Base-by-base conservation (phyloP, 1,140 invertebrate species). In the Drosophila nigrodunni region DNA sequence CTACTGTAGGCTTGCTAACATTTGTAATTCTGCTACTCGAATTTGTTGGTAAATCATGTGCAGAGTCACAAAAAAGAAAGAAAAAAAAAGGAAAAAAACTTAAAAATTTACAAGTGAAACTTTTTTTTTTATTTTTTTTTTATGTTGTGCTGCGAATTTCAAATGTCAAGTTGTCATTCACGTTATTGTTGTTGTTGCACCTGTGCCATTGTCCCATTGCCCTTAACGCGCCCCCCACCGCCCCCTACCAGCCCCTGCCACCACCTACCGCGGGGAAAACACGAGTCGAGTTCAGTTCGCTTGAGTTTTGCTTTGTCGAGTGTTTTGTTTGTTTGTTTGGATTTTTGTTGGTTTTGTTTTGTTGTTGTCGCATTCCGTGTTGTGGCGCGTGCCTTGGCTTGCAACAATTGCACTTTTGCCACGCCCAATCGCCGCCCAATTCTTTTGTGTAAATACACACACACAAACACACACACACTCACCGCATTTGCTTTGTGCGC, bases 231-330 rank as follows among this genome's bases (percentile, higher is more conserved):
- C 54, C n/a, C 13, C 13, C 3, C 7, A 18, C 21, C 44, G 39
- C 9, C 15, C 18, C 13, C 44, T 43, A 34, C 44, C 64, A 7
- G 11, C 35, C 18, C 3, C 10, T 8, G 8, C 43, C 7, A 30
- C 21, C 13, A 11, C 25, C 30, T 10, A 11, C 46, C 82, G 82
- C 82, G 59, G 74, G 69, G 70, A 62, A 54, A 52, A 71, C 69
- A 75, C 74, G 80, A 82, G 65, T 82, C 78, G 77, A 80, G 77
- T 85, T 85, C 78, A 41, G 62, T 69, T 71, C 79, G 81, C 79
- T 82, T 77, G 76, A 76, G 75, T 80, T 82, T 88, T 79, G 81
- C 74, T 68, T 73, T 64, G 62, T 86, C 65, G 74, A 64, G 54
- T 67, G 59, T 65, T 77, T 70, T 72, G 46, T 74, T 60, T 41